phyloP scores from a whole-genome alignment of 2,888 invertebrate species.

The Xylota segnis region DNA sequence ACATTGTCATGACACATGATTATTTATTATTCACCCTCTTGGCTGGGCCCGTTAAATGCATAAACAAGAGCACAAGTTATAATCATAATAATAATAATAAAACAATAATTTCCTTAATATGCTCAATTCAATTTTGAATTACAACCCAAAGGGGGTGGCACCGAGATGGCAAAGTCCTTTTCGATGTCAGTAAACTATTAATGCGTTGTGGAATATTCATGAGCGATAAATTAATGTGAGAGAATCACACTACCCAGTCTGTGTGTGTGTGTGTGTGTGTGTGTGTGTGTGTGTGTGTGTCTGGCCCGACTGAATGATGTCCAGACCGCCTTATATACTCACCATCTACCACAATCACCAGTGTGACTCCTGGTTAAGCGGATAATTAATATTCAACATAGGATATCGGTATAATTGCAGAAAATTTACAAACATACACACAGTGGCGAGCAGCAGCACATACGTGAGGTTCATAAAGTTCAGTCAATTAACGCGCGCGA shows the following conservation, averaged over 20 bases:
- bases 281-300: constrained; percentile 54
- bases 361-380: constrained; percentile 52
- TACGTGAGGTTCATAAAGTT: constrained; percentile 76
- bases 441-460: constrained; percentile 32
- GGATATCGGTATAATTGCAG: constrained; percentile 73
- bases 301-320: constrained; percentile 40
- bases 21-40: constrained; percentile 51
- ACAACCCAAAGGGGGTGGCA: constrained; percentile 9
- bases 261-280: constrained; percentile 5
- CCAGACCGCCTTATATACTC: constrained; percentile 44
- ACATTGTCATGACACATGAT: constrained; percentile 61
- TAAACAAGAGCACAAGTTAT: constrained; percentile 54
- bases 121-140: constrained; percentile 72
- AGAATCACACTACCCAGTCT: constrained; percentile 67
- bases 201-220: constrained; percentile 73
- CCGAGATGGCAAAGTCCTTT: constrained; percentile 62
- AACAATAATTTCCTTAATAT: constrained; percentile 67
- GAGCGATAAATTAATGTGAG: constrained; percentile 76
- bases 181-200: constrained; percentile 75
- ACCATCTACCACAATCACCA: not conserved
- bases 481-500: constrained; percentile 75
- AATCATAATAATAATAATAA: constrained; percentile 60
- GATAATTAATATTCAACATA: constrained; percentile 75
- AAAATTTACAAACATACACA: constrained; percentile 58
- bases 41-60: constrained; percentile 27